Evolutionary conservation across 2,113 vertebrate genomes (phyloP).

Genomic region (Rhea americana): DNA sequence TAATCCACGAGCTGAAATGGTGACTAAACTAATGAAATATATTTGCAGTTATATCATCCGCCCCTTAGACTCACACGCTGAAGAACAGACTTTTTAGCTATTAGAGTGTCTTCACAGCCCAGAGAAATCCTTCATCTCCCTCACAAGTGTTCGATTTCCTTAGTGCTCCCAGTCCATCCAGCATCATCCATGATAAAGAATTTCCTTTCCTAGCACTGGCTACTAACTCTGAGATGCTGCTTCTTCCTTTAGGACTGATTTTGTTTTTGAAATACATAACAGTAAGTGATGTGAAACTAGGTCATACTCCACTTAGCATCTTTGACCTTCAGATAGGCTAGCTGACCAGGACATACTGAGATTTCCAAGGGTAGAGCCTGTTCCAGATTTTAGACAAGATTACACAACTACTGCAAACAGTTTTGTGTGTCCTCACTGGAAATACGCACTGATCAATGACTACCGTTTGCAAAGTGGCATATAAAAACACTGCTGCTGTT

Average conservation of each 20-base stretch:
- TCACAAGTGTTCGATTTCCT: background rate
- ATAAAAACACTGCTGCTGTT: background rate
- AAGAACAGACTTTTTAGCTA: background rate
- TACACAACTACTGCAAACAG: background rate
- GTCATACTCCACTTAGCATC: background rate
- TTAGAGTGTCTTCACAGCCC: background rate
- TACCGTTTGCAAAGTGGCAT: background rate
- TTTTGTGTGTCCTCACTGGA: background rate
- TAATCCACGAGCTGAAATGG: background rate
- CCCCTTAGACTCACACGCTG: background rate
- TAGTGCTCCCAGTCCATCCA: background rate
- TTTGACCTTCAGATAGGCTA: background rate
- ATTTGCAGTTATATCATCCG: background rate
- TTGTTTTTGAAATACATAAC: background rate
- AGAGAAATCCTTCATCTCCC: background rate
- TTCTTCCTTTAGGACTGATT: background rate
- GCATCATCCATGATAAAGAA: background rate
- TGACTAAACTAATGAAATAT: background rate
- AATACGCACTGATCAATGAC: accelerated
- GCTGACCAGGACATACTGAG: background rate
- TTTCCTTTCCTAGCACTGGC: background rate
- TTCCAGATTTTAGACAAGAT: background rate
- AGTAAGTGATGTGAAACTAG: background rate
- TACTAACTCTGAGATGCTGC: background rate
- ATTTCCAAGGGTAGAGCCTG: background rate